Base-by-base conservation (phyloP, 2,797 vertebrate species). In the Hapalemur alaotrensis region DNA sequence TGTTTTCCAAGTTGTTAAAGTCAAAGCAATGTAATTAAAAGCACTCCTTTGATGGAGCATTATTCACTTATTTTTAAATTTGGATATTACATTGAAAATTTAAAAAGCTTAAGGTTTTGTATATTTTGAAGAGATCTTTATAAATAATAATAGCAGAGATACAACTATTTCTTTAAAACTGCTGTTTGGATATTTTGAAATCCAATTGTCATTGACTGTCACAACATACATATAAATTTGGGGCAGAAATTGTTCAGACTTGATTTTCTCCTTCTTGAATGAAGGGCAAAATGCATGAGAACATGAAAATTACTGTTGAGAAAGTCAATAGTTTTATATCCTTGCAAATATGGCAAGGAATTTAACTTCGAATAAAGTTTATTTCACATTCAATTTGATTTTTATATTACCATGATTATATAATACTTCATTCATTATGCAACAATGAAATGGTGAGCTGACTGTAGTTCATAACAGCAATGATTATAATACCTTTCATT, bases 1-100 rank as follows among this genome's bases (percentile, higher is more conserved):
- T 46, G 32, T 57, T 54, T 35, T 96, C 91, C 43, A 80, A 63
- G 82, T 96, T 96, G 96, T 91, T 96, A 95, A 86, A 96, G 50
- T 72, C 50, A 96, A 91, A 91, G 61, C 11, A 87, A 50, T 84
- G 17, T 35, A 83, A 96, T 95, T 91, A 93, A 97, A 97, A 43
- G 6, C 14, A 76, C 5, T 70, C 9, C 59, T 95, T 89, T 82
- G 54, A 82, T 93, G 15, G 2, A 54, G 46, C 20, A 14, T 81
- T 75, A 90, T 79, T 91, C 13, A 18, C 69, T 93, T 91, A 75
- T 69, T 95, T 96, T 96, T 95, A 89, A 43, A 15, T 96, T 94
- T 93, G 38, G 30, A 65, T 95, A 73, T 54, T 94, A 75, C 12
- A 80, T 6, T 22, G 43, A 80, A 95, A 80, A 38, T 13, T 76